A percentile compares a stretch with the other conserved stretches of the same genome.
Evolutionary conservation across 2,888 invertebrate genomes (phyloP).

Genomic region (Dermolepida albohirtum): DNA sequence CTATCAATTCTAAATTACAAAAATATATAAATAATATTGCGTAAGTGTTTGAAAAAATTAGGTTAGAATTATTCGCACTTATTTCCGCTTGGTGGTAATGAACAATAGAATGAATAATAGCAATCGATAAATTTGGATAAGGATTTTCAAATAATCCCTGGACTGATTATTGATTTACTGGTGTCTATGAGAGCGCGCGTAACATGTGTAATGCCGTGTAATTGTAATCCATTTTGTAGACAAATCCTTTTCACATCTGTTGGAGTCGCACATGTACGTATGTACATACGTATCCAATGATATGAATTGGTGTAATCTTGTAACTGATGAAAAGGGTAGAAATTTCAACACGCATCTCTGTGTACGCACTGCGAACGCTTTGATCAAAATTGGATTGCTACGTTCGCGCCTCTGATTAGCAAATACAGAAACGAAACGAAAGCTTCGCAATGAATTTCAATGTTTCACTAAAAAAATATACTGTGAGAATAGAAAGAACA

Average conservation of each 20-base stretch:
- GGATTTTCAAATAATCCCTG: conserved; percentile 19
- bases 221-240: conserved; percentile 63
- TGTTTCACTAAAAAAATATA: background rate
- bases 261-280: conserved; percentile 43
- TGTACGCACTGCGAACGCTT: conserved; percentile 18
- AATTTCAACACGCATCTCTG: conserved; percentile 34
- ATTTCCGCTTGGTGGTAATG: background rate
- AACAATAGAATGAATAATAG: conserved; percentile 2
- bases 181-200: conserved; percentile 41
- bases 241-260: conserved; percentile 64
- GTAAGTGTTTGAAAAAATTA: too few species aligned
- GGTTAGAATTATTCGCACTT: background rate
- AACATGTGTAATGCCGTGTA: conserved; percentile 64
- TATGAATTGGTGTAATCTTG: conserved; percentile 40
- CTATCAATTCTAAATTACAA: too few species aligned
- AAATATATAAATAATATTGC: too few species aligned
- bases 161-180: conserved; percentile 36
- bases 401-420: conserved; percentile 30
- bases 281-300: conserved; percentile 2
- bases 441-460: conserved; percentile 4
- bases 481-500: background rate
- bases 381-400: conserved; percentile 37
- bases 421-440: conserved; percentile 21
- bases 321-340: conserved; percentile 39
- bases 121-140: conserved; percentile 21